Evolutionary conservation across 2,113 vertebrate species (phyloP).

Genomic region (Nothoprocta pentlandii): DNA sequence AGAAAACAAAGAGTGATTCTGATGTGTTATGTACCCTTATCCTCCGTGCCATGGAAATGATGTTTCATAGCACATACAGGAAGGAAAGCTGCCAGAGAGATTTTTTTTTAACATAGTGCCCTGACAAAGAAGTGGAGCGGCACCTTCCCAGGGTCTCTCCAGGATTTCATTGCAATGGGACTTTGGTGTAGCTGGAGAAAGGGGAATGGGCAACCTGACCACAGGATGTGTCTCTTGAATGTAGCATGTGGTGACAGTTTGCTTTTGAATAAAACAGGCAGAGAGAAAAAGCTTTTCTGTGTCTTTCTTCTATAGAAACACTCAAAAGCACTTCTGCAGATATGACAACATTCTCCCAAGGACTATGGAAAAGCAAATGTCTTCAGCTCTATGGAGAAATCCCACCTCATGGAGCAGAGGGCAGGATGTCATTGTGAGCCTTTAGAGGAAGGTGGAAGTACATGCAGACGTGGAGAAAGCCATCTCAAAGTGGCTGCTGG

Average conservation of each 20-base stretch:
- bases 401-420: neutral
- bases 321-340: neutral
- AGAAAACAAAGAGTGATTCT: conserved; percentile 7
- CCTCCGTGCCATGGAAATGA: neutral
- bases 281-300: neutral
- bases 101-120: neutral
- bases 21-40: neutral
- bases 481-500: neutral
- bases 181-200: neutral
- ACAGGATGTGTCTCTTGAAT: neutral
- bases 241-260: neutral
- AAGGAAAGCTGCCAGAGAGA: neutral
- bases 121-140: neutral
- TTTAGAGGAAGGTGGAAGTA: neutral
- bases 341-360: neutral
- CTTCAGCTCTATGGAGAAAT: neutral
- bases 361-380: neutral
- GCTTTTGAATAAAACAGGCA: neutral
- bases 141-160: neutral
- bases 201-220: neutral
- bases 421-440: neutral
- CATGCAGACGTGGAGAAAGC: neutral
- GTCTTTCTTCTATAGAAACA: neutral
- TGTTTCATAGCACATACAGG: neutral
- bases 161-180: neutral